These are phyloP conservation scores for Sardina pilchardus DNA, from an alignment of 2,113 vertebrate genomes.

Conservation along the genomic window DNA sequence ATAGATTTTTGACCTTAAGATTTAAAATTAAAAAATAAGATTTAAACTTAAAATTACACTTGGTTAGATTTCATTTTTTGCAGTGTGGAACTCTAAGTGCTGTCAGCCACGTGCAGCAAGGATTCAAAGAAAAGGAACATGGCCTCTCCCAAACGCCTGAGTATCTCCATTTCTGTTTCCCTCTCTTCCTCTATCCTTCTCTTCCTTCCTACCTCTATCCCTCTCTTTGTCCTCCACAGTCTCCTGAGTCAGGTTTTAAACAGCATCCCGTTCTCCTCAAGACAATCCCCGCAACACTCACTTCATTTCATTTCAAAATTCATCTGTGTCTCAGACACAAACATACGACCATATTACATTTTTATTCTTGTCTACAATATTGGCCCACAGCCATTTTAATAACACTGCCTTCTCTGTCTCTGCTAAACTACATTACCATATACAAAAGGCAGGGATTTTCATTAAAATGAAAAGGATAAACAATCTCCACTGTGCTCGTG, in stretches of 20 bases:
- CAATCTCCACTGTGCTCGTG: background rate
- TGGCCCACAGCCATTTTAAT: constrained; percentile 5
- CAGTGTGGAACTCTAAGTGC: too few relatives aligned
- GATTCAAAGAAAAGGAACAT: background rate
- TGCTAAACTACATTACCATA: constrained; percentile 2
- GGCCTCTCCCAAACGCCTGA: too few relatives aligned
- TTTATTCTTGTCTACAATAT: background rate
- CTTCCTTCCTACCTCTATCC: background rate
- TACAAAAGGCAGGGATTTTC: constrained; percentile 1
- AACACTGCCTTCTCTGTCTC: background rate
- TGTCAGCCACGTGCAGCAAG: background rate
- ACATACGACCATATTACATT: background rate
- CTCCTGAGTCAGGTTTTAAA: background rate
- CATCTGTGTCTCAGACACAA: background rate
- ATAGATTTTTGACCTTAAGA: too few relatives aligned
- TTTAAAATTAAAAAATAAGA: too few relatives aligned
- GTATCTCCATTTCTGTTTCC: background rate
- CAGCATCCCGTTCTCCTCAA: background rate
- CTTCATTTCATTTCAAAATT: background rate
- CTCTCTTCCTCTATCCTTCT: background rate
- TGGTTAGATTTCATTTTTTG: too few relatives aligned
- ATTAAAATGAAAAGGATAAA: constrained; percentile 15
- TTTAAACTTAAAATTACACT: too few relatives aligned
- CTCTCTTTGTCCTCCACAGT: background rate
- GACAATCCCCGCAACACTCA: background rate